Conservation (phyloP, 1,140 invertebrate species). For the Dendrolimus kikuchii region DNA sequence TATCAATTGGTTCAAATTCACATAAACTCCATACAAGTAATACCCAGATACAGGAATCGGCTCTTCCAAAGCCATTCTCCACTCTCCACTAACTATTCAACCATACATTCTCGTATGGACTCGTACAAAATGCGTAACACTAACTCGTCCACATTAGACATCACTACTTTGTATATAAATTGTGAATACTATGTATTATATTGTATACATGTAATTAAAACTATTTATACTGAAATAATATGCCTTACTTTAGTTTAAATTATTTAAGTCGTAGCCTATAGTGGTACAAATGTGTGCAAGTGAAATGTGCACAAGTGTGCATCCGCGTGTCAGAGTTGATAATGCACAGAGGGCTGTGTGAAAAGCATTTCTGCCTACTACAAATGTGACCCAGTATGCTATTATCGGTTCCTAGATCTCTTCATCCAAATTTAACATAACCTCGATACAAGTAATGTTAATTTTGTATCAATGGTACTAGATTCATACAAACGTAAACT, state of each 20-base stretch:
- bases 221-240: slow-evolving; percentile 61
- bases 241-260: slow-evolving; percentile 57
- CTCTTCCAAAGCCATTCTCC: too few relatives aligned
- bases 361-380: slow-evolving; percentile 38
- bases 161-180: slow-evolving; percentile 62
- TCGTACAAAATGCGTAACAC: slow-evolving; percentile 49
- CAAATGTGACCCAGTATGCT: too few relatives aligned
- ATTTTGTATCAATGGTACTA: too few relatives aligned
- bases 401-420: too few relatives aligned
- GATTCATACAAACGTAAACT: too few relatives aligned
- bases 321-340: slow-evolving; percentile 27
- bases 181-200: slow-evolving; percentile 48
- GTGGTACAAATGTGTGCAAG: slow-evolving; percentile 58
- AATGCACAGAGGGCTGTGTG: slow-evolving; percentile 44
- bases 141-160: slow-evolving; percentile 43
- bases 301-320: too few relatives aligned
- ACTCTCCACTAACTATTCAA: too few relatives aligned
- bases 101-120: slow-evolving; percentile 4
- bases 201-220: slow-evolving; percentile 46
- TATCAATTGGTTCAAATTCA: too few relatives aligned
- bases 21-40: too few relatives aligned
- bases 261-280: slow-evolving; percentile 44
- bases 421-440: too few relatives aligned
- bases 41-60: too few relatives aligned
- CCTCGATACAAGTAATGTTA: too few relatives aligned